phyloP scores from a whole-genome alignment of 2,888 invertebrate species.

The Vesta saturnalis region DNA sequence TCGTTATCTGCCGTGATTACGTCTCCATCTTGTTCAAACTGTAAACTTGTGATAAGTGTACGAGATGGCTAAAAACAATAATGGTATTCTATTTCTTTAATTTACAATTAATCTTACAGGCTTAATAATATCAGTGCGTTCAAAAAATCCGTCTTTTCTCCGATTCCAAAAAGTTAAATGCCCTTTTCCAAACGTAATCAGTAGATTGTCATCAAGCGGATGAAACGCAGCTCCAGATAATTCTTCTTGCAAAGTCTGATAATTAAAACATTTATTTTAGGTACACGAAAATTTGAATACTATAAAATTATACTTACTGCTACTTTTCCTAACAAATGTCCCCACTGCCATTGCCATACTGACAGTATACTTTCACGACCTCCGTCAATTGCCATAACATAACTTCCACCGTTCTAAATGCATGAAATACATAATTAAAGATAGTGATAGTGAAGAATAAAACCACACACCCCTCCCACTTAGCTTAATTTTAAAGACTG shows the following conservation, averaged over 20 bases:
- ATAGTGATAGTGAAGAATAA: no score
- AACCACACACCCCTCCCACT: no score
- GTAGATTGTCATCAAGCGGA: conserved; percentile 88
- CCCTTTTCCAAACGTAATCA: conserved; percentile 91
- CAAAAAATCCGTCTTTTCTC: conserved; percentile 90
- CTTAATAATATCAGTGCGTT: conserved; percentile 88
- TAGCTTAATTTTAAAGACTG: no score
- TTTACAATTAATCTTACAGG: conserved; percentile 66
- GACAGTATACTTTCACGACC: conserved; percentile 90
- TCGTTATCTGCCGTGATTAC: conserved; percentile 93
- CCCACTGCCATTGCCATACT: conserved; percentile 97
- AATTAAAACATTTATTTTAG: not conserved
- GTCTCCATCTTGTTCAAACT: conserved; percentile 91
- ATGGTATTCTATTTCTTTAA: conserved; percentile 4
- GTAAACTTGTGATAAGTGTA: conserved; percentile 85
- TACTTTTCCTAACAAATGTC: conserved; percentile 91
- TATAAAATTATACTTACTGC: conserved; percentile 72
- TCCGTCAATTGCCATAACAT: conserved; percentile 88
- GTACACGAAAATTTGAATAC: not conserved
- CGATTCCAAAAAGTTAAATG: conserved; percentile 94
- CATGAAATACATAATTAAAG: conserved; percentile 23
- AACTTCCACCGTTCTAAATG: conserved; percentile 89
- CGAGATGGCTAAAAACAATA: conserved; percentile 75
- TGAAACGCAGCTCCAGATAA: conserved; percentile 90
- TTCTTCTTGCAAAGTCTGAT: conserved; percentile 87